A percentile compares a stretch with the other conserved stretches of the same genome.
These are phyloP conservation scores for Bombus ignitus DNA, from an alignment of 1,140 invertebrate genomes.

Conservation along the genomic window DNA sequence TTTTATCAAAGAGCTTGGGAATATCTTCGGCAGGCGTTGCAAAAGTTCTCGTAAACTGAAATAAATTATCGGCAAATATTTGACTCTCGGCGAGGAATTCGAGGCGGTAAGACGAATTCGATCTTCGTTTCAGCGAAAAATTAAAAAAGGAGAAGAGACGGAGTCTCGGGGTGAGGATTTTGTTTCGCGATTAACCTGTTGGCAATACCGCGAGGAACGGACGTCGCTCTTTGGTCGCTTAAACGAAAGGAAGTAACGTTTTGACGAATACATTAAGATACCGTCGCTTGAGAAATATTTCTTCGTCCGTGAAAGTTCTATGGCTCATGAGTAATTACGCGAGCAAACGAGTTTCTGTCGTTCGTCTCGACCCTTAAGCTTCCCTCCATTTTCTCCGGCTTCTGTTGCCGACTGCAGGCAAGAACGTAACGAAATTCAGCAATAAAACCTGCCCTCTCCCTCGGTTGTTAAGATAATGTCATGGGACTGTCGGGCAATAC, in stretches of 20 bases:
- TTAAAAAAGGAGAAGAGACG: neutral
- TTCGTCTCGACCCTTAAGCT: conserved; percentile 6
- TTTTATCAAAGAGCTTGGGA: neutral
- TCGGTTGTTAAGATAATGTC: conserved; percentile 58
- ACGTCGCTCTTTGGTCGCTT: neutral
- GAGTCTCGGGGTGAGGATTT: neutral
- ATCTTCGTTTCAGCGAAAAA: too few species aligned
- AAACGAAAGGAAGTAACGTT: neutral
- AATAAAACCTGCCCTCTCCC: conserved; percentile 30
- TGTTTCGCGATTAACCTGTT: conserved; percentile 7
- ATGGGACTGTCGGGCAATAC: neutral
- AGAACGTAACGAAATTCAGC: conserved; percentile 45
- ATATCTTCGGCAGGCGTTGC: neutral
- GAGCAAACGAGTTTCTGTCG: conserved; percentile 38
- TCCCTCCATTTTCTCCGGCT: neutral
- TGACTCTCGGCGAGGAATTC: neutral
- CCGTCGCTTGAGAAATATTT: conserved; percentile 37
- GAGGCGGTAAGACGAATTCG: neutral
- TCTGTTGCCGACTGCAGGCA: neutral
- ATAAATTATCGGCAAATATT: conserved; percentile 16
- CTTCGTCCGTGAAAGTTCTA: conserved; percentile 28
- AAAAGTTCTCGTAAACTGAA: neutral
- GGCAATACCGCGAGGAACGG: neutral
- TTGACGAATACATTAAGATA: conserved; percentile 43
- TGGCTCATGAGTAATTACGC: conserved; percentile 57